These are phyloP conservation scores for Melinaea marsaeus DNA, from an alignment of 2,888 invertebrate genomes.

Conservation along the genomic window DNA sequence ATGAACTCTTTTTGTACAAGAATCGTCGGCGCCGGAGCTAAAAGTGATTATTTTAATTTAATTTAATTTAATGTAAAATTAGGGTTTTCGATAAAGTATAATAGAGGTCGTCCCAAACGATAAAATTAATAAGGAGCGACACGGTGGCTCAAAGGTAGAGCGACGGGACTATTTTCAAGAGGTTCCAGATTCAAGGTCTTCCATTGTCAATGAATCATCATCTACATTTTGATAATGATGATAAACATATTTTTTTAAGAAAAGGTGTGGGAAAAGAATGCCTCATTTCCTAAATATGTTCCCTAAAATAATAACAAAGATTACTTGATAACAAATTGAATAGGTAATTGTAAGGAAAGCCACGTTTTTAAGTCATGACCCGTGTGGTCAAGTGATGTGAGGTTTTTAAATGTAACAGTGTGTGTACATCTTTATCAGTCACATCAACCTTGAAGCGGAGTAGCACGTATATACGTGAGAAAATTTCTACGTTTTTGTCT, in stretches of 20 bases:
- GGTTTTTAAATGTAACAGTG: conserved; percentile 43
- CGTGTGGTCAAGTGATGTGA: conserved; percentile 49
- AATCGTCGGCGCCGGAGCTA: background rate
- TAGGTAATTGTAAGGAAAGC: conserved; percentile 40
- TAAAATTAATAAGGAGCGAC: too few species aligned
- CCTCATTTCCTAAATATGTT: conserved; percentile 16
- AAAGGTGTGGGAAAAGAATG: conserved; percentile 30
- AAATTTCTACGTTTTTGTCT: conserved; percentile 43
- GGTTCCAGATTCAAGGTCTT: too few species aligned
- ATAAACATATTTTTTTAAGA: conserved; percentile 28
- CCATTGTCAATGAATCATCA: background rate
- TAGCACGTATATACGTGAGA: conserved; percentile 57
- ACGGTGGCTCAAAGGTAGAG: too few species aligned
- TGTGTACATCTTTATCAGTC: conserved; percentile 42
- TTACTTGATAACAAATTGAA: conserved; percentile 24
- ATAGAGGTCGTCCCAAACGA: too few species aligned
- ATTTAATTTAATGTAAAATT: background rate
- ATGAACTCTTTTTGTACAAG: background rate
- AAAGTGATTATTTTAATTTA: background rate
- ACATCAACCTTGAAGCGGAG: conserved; percentile 60
- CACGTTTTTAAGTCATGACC: conserved; percentile 52
- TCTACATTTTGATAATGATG: background rate
- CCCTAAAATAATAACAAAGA: conserved; percentile 18
- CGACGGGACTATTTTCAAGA: too few species aligned
- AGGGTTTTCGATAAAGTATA: too few species aligned